Evolutionary conservation across 2,888 invertebrate genomes (phyloP).

Genomic region (Drosophila subsilvestris): DNA sequence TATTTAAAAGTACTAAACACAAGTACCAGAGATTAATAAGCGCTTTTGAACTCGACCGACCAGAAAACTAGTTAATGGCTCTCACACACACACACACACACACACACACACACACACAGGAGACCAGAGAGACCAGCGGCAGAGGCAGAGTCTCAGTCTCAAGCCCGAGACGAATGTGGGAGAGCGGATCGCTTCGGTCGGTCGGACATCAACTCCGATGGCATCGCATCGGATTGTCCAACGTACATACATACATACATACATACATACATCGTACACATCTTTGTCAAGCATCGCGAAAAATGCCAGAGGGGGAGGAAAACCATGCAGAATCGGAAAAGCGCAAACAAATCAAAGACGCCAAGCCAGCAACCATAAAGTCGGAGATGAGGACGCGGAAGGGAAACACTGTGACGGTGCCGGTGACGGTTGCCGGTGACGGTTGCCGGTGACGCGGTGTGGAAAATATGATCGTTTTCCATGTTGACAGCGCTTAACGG

Average conservation of each 20-base stretch:
- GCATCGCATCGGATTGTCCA: neutral
- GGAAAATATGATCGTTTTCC: constrained; percentile 54
- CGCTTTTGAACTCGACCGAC: constrained; percentile 83
- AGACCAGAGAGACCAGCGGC: neutral
- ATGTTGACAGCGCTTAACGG: constrained; percentile 31
- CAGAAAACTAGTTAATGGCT: constrained; percentile 81
- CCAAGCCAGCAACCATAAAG: constrained; percentile 3
- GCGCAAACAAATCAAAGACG: constrained; percentile 21
- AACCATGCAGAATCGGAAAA: constrained; percentile 5
- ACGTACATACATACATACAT: no score
- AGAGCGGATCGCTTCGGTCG: neutral
- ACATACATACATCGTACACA: neutral
- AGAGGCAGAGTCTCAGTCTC: no score
- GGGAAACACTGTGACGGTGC: neutral
- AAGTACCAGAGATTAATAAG: constrained; percentile 82
- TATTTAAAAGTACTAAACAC: constrained; percentile 80
- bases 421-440: neutral
- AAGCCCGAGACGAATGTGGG: constrained; percentile 4
- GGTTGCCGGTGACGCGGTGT: constrained; percentile 25
- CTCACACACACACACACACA: constrained; percentile 16
- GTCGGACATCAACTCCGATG: constrained; percentile 7
- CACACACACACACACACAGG: neutral
- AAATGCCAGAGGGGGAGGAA: neutral
- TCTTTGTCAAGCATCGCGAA: constrained; percentile 11
- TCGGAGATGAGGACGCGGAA: constrained; percentile 8